phyloP scores from a whole-genome alignment of 1,140 invertebrate genomes.

The Fopius arisanus region DNA sequence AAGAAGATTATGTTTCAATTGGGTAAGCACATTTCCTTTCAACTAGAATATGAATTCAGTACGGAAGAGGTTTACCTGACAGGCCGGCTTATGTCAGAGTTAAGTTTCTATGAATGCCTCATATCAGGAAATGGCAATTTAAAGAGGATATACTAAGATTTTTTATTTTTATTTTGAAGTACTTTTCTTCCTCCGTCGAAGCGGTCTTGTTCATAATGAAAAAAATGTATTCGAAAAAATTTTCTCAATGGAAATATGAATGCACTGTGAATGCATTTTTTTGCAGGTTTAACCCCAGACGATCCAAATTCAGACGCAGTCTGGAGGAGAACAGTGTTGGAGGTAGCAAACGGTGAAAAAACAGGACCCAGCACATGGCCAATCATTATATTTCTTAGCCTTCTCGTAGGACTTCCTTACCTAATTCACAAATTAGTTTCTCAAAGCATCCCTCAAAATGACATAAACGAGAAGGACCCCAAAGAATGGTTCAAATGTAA shows the following conservation, averaged over 20 bases:
- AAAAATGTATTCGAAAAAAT: no score
- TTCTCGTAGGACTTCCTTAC: constrained; percentile 90
- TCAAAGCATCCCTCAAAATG: constrained; percentile 51
- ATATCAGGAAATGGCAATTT: no score
- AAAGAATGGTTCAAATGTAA: constrained; percentile 68
- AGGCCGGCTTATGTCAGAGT: no score
- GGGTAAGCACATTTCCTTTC: no score
- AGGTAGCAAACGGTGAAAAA: constrained; percentile 53
- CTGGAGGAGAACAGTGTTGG: constrained; percentile 52
- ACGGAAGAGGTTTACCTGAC: no score
- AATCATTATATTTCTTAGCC: constrained; percentile 81
- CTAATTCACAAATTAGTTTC: constrained; percentile 85
- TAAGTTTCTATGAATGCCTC: no score
- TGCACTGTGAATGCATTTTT: not conserved
- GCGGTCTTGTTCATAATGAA: no score
- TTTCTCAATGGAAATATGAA: no score
- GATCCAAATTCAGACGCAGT: constrained; percentile 60
- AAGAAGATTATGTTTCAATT: constrained; percentile 75
- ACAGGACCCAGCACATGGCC: constrained; percentile 70
- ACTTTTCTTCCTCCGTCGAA: no score
- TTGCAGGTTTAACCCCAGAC: constrained; percentile 58
- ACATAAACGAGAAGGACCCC: constrained; percentile 58
- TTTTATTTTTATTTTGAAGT: no score
- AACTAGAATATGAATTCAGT: constrained; percentile 35
- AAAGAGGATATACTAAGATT: no score